Base-by-base conservation (phyloP, 1,140 invertebrate species). In the Cepaea nemoralis region DNA sequence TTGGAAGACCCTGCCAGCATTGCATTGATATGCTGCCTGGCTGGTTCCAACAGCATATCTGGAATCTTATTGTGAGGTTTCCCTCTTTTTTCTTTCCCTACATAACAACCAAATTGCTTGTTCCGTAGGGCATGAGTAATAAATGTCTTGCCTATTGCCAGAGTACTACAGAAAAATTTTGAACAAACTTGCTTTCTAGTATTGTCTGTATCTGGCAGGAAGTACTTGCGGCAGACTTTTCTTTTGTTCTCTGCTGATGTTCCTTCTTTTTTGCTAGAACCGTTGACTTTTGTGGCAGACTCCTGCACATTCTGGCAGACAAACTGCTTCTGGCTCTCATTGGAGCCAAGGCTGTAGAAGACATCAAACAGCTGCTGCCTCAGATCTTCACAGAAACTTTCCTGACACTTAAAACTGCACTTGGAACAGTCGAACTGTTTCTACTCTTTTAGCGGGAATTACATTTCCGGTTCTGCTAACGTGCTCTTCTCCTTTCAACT, bases 271-370 rank as follows among this genome's bases (percentile, higher is more conserved):
- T 75, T 75, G 24, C 27, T 50, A 16, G 59, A 5, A 45, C 48
- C 48, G 5, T 14, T 50, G 42, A 50, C n/a, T 35, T 50, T 75
- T 22, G 73, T 75, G 22, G 45, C 27, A 37, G 31, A 22, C 48
- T 75, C 73, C 48, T 45, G 40, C 19, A 75, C 73, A 27, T 75
- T 75, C 73, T 75, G 73, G 50, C 73, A 75, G 45, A 75, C 73
- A 50, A 75, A 75, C 45, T 75, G 73, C 22, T 75, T 75, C 73
- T 75, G 73, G 33, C 73, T 48, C 73, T 75, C 73, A 27, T 75
- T 75, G 24, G 73, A 75, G 19, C 73, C 73, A 6, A 75, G 73
- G 31, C 73, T 33, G 45, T 75, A 75, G 27, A 75, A 75, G 22
- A 75, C 48, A 1, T 75, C 48, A 55, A 75, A 75, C 27, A 75